Percentiles rank a stretch among this genome's conserved stretches.
Conservation (phyloP, 2,888 invertebrate genomes). For the Cheilosia impressa region DNA sequence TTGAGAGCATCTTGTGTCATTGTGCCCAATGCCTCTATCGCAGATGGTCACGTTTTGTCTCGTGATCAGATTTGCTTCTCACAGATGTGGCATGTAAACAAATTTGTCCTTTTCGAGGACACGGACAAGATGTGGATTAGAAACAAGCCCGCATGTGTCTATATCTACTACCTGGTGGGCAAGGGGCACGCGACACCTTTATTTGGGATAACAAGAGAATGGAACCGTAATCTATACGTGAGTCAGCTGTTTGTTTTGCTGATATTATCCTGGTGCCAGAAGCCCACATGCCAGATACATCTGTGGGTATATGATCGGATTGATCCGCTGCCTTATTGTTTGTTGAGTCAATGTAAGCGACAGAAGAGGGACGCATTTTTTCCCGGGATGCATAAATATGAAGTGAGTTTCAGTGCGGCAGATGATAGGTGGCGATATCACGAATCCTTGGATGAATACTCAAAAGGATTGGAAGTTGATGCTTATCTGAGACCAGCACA, state of each 20-base stretch:
- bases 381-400: background rate
- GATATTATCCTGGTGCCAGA: slow-evolving; percentile 15
- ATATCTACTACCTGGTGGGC: slow-evolving; percentile 20
- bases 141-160: slow-evolving; percentile 10
- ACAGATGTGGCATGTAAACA: slow-evolving; percentile 19
- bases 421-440: too few relatives aligned
- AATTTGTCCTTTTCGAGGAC: background rate
- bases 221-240: background rate
- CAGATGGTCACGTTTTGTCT: slow-evolving; percentile 4
- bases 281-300: slow-evolving; percentile 20
- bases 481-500: too few relatives aligned
- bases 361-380: background rate
- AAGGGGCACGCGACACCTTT: slow-evolving; percentile 56
- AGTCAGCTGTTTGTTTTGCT: slow-evolving; percentile 24
- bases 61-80: slow-evolving; percentile 5
- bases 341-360: background rate
- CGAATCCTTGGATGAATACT: too few relatives aligned
- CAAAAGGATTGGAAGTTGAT: too few relatives aligned
- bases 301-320: background rate
- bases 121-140: slow-evolving; percentile 4
- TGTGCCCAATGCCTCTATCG: background rate
- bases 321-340: background rate
- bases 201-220: too few relatives aligned
- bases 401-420: too few relatives aligned
- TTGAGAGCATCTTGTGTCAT: background rate